phyloP scores from a whole-genome alignment of 2,888 invertebrate genomes.

The Drosophila atroscutellata region DNA sequence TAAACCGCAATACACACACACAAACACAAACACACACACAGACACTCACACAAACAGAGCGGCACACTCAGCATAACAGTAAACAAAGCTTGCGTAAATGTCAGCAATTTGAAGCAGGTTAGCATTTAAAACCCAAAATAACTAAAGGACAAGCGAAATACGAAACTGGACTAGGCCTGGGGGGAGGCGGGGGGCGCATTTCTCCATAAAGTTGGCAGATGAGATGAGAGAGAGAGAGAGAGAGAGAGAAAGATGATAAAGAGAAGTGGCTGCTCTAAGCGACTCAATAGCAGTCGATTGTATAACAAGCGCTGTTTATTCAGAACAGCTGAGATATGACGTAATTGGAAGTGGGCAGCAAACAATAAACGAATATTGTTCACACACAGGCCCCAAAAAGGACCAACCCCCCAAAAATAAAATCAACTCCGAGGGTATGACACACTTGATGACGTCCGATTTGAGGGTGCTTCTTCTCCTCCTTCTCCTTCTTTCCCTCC shows the following conservation, averaged over 20 bases:
- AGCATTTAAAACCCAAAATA: constrained; percentile 35
- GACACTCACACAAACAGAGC: background rate
- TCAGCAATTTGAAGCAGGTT: constrained; percentile 35
- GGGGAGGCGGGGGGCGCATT: background rate
- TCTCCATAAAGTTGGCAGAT: constrained; percentile 2
- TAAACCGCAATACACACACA: constrained; percentile 25
- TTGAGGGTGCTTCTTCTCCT: background rate
- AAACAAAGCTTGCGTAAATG: constrained; percentile 49
- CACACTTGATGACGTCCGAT: constrained; percentile 18
- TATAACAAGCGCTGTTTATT: constrained; percentile 55
- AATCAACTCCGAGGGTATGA: background rate
- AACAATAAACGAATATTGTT: constrained; percentile 40
- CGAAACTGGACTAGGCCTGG: background rate
- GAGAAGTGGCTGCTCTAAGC: constrained; percentile 25
- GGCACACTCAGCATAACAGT: constrained; percentile 3
- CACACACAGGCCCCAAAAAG: constrained; percentile 1
- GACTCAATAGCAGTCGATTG: constrained; percentile 54
- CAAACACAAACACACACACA: background rate
- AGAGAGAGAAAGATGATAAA: background rate
- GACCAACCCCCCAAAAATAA: constrained; percentile 4
- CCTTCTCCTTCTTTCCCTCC: background rate
- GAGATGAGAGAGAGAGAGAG: background rate
- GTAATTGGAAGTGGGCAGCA: constrained; percentile 81
- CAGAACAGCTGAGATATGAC: constrained; percentile 85
- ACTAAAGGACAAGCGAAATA: constrained; percentile 11